Conservation (phyloP, 2,888 invertebrate genomes). For the Chromoteleia sp. region DNA sequence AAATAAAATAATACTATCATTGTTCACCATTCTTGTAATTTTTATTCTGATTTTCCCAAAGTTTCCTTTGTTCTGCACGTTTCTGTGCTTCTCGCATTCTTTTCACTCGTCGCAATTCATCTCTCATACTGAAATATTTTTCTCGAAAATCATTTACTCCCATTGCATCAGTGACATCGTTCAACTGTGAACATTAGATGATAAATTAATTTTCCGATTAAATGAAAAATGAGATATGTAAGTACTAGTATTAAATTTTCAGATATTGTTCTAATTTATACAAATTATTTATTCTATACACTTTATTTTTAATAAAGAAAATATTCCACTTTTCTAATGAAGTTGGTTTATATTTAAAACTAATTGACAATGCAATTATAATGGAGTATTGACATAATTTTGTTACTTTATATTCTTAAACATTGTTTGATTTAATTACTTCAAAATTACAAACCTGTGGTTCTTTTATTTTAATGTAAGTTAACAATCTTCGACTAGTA, state of each 20-base stretch:
- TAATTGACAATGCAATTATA: no score
- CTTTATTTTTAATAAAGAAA: no score
- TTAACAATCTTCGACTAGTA: slow-evolving; percentile 93
- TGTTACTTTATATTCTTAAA: neutral
- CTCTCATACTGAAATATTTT: slow-evolving; percentile 90
- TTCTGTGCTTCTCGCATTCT: slow-evolving; percentile 85
- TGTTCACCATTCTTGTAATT: slow-evolving; percentile 58
- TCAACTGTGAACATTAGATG: slow-evolving; percentile 52
- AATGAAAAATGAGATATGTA: neutral
- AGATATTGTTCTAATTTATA: no score
- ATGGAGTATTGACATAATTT: no score
- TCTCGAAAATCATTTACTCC: slow-evolving; percentile 86
- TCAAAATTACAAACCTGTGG: slow-evolving; percentile 79
- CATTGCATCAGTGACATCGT: slow-evolving; percentile 76
- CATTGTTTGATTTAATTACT: slow-evolving; percentile 1
- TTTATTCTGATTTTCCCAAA: slow-evolving; percentile 77
- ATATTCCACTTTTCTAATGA: no score
- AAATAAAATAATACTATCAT: slow-evolving; percentile 27
- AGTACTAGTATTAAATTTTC: no score
- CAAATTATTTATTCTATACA: neutral
- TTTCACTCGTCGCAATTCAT: slow-evolving; percentile 88
- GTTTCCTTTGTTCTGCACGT: slow-evolving; percentile 80
- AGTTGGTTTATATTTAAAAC: neutral
- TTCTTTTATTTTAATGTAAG: slow-evolving; percentile 91
- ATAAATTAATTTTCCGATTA: neutral